Conservation (phyloP, 2,113 vertebrate species). For the Grammatotria lemairii region DNA sequence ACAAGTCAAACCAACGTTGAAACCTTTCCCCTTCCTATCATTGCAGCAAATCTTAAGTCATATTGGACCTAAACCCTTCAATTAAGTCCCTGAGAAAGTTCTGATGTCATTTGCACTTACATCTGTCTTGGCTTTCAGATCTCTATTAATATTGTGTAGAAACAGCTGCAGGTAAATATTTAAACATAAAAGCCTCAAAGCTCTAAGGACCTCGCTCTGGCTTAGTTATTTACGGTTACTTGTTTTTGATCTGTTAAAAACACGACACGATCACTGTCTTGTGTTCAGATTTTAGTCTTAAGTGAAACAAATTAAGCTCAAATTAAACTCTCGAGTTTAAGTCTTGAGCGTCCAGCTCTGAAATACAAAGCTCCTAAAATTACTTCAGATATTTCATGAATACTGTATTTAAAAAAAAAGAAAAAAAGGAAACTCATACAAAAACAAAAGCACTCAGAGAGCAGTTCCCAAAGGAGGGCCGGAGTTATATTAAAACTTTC, state of each 20-base stretch:
- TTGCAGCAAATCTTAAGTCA: not conserved
- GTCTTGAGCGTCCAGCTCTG: rapidly evolving
- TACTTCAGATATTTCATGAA: not conserved
- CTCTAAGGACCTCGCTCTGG: not conserved
- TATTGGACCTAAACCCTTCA: not conserved
- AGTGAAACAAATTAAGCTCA: not conserved
- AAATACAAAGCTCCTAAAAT: not conserved
- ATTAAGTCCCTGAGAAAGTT: not conserved
- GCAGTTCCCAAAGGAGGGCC: not conserved
- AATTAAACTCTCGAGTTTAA: not conserved
- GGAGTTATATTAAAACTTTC: not conserved
- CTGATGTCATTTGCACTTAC: not conserved
- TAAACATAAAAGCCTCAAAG: not conserved
- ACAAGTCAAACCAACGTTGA: not conserved
- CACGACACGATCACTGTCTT: not conserved
- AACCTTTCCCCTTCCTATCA: not conserved
- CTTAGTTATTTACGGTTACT: not conserved
- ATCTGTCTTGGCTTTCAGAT: not conserved
- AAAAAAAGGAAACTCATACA: rapidly evolving
- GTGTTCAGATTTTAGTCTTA: not conserved
- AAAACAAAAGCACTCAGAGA: not conserved
- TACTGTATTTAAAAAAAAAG: not conserved
- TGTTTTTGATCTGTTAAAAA: not conserved
- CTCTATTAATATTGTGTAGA: not conserved
- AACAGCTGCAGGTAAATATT: not conserved